Conservation (phyloP, 2,113 vertebrate genomes). For the Aptenodytes patagonicus region DNA sequence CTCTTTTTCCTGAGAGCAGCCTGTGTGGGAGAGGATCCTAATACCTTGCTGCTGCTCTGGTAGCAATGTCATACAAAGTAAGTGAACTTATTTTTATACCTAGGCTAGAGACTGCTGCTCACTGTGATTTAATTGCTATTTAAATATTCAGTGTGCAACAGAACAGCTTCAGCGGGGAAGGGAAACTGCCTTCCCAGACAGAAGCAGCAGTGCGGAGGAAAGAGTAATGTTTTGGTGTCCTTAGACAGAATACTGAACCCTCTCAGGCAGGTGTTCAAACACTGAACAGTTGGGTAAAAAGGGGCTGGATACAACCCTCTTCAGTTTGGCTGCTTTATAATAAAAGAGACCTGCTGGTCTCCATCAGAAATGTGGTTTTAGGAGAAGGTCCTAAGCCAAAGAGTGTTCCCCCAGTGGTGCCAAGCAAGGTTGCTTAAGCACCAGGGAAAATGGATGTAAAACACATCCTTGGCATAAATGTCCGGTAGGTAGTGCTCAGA, state of each 20-base stretch:
- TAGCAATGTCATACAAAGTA: not conserved
- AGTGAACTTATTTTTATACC: not conserved
- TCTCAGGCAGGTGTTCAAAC: not conserved
- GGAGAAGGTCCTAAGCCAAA: not conserved
- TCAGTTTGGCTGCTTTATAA: not conserved
- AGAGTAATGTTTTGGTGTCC: not conserved
- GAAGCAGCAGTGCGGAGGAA: not conserved
- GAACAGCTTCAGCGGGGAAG: not conserved
- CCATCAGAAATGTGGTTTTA: not conserved
- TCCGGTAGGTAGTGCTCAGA: not conserved
- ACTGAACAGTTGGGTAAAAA: not conserved
- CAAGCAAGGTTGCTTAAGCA: not conserved
- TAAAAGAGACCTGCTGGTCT: not conserved
- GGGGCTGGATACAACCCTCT: not conserved
- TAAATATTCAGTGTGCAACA: not conserved
- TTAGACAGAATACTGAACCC: not conserved
- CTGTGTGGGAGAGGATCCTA: not conserved
- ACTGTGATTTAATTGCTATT: not conserved
- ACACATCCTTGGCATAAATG: not conserved
- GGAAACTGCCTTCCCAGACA: not conserved
- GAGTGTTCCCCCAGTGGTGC: not conserved
- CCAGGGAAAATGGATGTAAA: not conserved
- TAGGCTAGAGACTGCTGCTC: not conserved
- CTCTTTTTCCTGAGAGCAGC: not conserved
- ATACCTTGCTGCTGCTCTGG: not conserved